Conservation (phyloP, 2,888 invertebrate genomes). For the Morpho achilles region DNA sequence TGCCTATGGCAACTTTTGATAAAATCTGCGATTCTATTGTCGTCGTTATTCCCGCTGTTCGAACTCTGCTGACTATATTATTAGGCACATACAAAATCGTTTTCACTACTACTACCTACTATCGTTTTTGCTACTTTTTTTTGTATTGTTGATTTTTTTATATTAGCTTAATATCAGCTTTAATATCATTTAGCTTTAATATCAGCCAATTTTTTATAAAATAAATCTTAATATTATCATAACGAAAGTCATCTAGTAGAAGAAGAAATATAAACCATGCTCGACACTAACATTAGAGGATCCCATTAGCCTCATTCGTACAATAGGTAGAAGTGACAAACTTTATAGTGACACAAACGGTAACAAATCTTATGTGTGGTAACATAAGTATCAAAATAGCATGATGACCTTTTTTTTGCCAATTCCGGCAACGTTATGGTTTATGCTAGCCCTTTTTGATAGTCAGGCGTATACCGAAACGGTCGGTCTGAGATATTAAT, state of each 20-base stretch:
- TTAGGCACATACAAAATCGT: too few species aligned
- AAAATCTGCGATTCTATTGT: too few species aligned
- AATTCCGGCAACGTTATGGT: conserved; percentile 22
- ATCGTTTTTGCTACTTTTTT: too few species aligned
- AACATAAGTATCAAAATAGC: conserved; percentile 11
- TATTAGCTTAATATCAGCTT: too few species aligned
- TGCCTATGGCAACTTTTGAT: too few species aligned
- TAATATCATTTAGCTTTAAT: too few species aligned
- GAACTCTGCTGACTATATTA: too few species aligned
- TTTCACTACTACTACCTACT: too few species aligned
- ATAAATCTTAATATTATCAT: too few species aligned
- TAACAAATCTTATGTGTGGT: conserved; percentile 6
- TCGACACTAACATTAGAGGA: conserved; percentile 26
- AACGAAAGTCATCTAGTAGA: conserved; percentile 11
- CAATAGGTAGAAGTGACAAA: conserved; percentile 16
- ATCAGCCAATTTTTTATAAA: background rate
- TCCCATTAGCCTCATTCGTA: conserved; percentile 26
- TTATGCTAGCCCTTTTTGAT: conserved; percentile 30
- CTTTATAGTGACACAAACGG: conserved; percentile 6
- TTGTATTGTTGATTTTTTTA: too few species aligned
- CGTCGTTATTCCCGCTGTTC: too few species aligned
- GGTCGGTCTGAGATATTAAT: conserved; percentile 41
- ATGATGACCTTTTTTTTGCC: conserved; percentile 1
- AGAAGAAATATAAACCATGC: conserved; percentile 21
- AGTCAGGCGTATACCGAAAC: conserved; percentile 26